Evolutionary conservation across 2,888 invertebrate species (phyloP).

Genomic region (Drosophila subquinaria): DNA sequence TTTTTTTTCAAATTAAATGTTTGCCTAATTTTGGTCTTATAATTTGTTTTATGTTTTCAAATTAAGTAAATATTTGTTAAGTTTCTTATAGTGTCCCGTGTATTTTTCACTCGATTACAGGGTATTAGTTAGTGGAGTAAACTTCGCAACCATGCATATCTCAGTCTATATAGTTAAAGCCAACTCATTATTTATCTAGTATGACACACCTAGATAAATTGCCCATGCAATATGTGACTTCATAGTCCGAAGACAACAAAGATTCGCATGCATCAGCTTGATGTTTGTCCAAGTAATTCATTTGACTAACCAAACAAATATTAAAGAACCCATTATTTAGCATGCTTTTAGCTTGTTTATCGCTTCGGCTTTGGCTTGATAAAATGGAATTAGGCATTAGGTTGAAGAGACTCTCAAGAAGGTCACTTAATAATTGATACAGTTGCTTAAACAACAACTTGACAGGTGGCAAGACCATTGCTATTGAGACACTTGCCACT

Average conservation of each 20-base stretch:
- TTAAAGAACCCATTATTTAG: conserved; percentile 28
- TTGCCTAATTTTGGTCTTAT: too few relatives aligned
- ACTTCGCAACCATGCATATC: background rate
- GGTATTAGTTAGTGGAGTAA: background rate
- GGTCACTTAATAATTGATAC: conserved; percentile 39
- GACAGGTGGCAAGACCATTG: conserved; percentile 19
- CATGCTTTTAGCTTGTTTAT: conserved; percentile 15
- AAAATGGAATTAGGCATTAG: conserved; percentile 14
- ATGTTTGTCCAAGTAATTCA: conserved; percentile 10
- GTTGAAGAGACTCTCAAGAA: conserved; percentile 19
- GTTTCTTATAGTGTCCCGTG: too few relatives aligned
- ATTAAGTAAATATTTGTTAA: too few relatives aligned
- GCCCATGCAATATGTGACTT: conserved; percentile 5
- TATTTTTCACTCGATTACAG: background rate
- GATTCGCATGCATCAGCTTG: conserved; percentile 19
- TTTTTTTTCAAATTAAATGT: too few relatives aligned
- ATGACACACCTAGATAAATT: conserved; percentile 13
- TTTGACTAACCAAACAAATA: conserved; percentile 25
- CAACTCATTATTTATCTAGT: conserved; percentile 13
- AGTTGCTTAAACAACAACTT: conserved; percentile 30
- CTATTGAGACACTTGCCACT: conserved; percentile 28
- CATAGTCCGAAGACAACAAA: conserved; percentile 10
- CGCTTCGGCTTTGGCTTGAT: conserved; percentile 5
- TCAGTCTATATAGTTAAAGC: background rate
- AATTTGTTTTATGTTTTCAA: too few relatives aligned